These are phyloP conservation scores for Drosophila sordidula DNA, from an alignment of 2,888 invertebrate species.

Conservation along the genomic window DNA sequence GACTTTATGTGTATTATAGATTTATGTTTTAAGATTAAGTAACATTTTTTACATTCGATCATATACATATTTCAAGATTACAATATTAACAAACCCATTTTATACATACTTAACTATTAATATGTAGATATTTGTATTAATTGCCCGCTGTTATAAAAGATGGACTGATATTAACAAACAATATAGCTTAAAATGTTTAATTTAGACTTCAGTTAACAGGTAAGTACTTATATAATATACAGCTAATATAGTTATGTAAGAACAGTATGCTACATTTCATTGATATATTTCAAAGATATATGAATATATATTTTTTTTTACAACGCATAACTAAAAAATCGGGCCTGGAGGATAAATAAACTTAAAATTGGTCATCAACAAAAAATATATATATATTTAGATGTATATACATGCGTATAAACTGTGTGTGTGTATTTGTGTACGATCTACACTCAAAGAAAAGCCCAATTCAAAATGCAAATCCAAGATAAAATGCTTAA, in stretches of 20 bases:
- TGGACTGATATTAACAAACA: not conserved
- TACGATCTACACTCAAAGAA: not conserved
- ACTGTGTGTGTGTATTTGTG: not conserved
- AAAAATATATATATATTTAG: not conserved
- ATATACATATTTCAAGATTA: constrained; percentile 9
- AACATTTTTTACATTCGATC: constrained; percentile 6
- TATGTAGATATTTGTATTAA: constrained; percentile 5
- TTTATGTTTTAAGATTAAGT: constrained; percentile 11
- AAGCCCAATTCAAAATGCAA: too few relatives aligned
- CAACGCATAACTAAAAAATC: not conserved
- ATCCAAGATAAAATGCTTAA: too few relatives aligned
- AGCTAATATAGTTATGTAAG: not conserved
- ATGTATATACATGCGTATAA: not conserved
- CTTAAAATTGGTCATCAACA: not conserved
- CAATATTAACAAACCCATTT: constrained; percentile 22
- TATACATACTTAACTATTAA: constrained; percentile 10
- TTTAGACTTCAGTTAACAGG: constrained; percentile 5
- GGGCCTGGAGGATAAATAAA: not conserved
- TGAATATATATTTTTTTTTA: not conserved
- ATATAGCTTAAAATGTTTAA: not conserved
- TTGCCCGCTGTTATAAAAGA: constrained; percentile 4
- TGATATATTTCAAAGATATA: not conserved
- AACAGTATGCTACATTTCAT: not conserved
- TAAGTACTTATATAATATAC: not conserved
- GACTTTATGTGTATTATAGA: constrained; percentile 3